A percentile compares a stretch with the other conserved stretches of the same genome.
phyloP scores from a whole-genome alignment of 1,140 invertebrate species.

The Helicoverpa armigera region DNA sequence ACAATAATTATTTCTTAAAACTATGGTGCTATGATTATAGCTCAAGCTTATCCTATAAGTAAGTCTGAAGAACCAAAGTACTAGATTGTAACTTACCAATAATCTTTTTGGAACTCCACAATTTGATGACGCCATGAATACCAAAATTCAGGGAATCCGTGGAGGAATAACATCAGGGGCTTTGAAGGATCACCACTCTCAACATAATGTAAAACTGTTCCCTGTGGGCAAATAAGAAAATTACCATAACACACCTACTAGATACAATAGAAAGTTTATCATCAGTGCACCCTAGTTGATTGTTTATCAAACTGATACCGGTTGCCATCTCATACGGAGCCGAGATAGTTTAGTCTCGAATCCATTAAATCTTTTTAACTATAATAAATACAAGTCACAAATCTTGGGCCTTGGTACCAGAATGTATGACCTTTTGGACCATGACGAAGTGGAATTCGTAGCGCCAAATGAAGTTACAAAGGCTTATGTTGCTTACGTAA shows the following conservation, averaged over 20 bases:
- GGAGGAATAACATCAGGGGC: conserved; percentile 89
- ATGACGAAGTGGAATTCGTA: background rate
- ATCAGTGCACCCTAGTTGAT: background rate
- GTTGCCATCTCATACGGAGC: no score
- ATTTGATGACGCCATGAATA: conserved; percentile 90
- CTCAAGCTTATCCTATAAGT: no score
- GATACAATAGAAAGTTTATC: background rate
- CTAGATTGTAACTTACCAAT: conserved; percentile 83
- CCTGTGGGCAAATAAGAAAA: conserved; percentile 75
- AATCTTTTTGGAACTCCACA: conserved; percentile 87
- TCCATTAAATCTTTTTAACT: no score
- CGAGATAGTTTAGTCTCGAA: no score
- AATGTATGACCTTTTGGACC: background rate
- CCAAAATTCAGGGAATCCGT: conserved; percentile 92
- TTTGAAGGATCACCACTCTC: conserved; percentile 88
- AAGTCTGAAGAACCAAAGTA: no score
- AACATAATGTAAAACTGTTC: conserved; percentile 89
- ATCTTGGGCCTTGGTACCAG: background rate
- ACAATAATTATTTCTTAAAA: no score
- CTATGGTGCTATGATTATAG: no score
- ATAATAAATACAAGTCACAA: no score
- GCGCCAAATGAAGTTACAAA: background rate
- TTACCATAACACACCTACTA: background rate
- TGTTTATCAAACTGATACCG: no score
- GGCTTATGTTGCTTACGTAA: conserved; percentile 11